Conservation (phyloP, 2,113 vertebrate species). For the Silurus glanis region DNA sequence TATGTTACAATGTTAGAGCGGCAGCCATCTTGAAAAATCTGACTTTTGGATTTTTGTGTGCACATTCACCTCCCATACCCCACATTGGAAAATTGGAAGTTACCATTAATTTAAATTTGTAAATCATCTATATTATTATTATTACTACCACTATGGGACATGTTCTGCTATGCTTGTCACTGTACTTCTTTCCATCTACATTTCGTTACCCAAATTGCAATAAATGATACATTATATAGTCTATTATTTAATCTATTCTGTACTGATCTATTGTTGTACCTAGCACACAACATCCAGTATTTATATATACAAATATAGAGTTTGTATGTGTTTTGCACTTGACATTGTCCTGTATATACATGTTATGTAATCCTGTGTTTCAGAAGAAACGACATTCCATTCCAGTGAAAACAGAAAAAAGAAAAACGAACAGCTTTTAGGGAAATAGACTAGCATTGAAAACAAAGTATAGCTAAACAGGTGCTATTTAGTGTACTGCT, state of each 20-base stretch:
- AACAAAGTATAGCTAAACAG: background rate
- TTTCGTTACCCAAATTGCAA: background rate
- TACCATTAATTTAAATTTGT: background rate
- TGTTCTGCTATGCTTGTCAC: background rate
- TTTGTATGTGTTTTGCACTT: background rate
- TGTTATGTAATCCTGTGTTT: background rate
- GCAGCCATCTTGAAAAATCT: background rate
- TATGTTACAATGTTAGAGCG: background rate
- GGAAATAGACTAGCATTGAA: background rate
- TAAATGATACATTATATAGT: background rate
- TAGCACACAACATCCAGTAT: background rate
- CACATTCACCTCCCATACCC: background rate
- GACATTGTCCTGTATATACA: background rate
- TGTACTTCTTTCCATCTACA: background rate
- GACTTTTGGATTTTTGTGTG: background rate
- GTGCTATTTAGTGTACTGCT: background rate
- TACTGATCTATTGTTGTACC: background rate
- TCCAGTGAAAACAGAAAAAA: background rate
- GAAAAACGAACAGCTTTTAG: background rate
- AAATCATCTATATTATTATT: background rate
- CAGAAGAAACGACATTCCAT: background rate
- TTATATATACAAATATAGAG: too few relatives aligned
- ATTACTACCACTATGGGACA: background rate
- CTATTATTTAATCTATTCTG: background rate
- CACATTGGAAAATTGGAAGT: background rate